Evolutionary conservation across 1,140 invertebrate genomes (phyloP), one percentile per base, ranked within the genome.

Genomic region (Druon quercuslanigerum): DNA sequence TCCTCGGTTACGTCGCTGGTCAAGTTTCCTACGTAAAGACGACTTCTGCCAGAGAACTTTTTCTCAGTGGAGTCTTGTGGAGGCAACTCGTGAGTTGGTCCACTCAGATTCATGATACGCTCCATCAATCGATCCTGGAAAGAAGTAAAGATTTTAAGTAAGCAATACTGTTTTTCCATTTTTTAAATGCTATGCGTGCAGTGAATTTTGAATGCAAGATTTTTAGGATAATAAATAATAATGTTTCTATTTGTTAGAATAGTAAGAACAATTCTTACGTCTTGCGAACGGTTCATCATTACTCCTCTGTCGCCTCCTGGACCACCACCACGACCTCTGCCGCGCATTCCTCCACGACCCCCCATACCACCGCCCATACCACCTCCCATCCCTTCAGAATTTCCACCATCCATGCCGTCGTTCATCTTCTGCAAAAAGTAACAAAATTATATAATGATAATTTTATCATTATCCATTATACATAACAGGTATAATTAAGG

Each of bases 21-120:
- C 7, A 99, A 92, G 92, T 99, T 99, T 46, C 98, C 98, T 85
- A 99, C 95, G 89, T 99, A 99, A 40, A 99, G 92, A 79, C 98
- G 94, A 91, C 97, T 98, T 80, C 97, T 93, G 0, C 97, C 97
- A 76, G 95, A 95, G 87, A 98, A 98, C 88, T 97, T 98, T 76
- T 96, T 95, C 85, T 96, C 95, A 60, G 93, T 88, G 66, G 93
- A 93, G 72, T 96, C 95, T 85, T 95, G 92, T 7, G 93, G 92
- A 14, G 94, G 94, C 19, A 97, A 87, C 79, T 97, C 96, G 79
- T 93, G 90, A 14, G 95, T 94, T 0, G 95, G 95, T 11, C 95
- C 96, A 84, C 89, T 87, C 1, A 98, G 91, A 72, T 93, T 93
- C 78, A 96, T 89, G 51, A 95, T 93, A 79, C 96, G 94, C 71